Conservation (phyloP, 2,113 vertebrate genomes). For the Peromyscus polionotus region DNA sequence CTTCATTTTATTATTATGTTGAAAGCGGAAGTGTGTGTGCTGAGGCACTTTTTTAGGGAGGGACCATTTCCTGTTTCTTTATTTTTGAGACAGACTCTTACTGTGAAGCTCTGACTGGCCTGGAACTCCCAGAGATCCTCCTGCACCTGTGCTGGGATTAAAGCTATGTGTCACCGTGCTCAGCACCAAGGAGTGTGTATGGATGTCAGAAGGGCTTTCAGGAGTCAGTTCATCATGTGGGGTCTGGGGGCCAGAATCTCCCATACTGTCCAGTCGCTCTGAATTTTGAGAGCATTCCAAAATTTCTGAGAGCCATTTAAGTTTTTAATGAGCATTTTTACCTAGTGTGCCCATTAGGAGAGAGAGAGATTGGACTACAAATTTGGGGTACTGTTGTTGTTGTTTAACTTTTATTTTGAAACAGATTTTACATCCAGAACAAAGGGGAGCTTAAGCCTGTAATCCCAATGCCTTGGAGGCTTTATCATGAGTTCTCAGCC, state of each 20-base stretch:
- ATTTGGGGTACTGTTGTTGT: not conserved
- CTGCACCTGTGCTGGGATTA: not conserved
- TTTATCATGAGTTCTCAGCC: not conserved
- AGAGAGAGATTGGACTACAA: not conserved
- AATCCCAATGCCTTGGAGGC: not conserved
- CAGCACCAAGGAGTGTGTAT: not conserved
- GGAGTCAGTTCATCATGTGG: not conserved
- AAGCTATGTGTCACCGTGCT: not conserved
- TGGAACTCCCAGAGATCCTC: not conserved
- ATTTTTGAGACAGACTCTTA: not conserved
- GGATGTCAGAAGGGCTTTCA: not conserved
- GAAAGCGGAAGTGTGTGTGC: not conserved
- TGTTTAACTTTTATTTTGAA: slow-evolving; percentile 3
- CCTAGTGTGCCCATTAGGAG: not conserved
- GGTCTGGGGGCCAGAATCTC: not conserved
- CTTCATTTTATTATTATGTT: not conserved
- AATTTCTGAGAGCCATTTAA: not conserved
- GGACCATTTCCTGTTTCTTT: not conserved
- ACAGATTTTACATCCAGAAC: not conserved
- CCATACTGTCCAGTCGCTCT: not conserved
- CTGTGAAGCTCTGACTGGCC: not conserved
- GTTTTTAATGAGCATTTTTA: not conserved
- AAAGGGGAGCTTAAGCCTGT: not conserved
- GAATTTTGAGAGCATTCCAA: not conserved
- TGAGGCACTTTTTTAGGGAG: not conserved